Evolutionary conservation across 2,113 vertebrate genomes (phyloP).

Genomic region (Leuciscus idus): DNA sequence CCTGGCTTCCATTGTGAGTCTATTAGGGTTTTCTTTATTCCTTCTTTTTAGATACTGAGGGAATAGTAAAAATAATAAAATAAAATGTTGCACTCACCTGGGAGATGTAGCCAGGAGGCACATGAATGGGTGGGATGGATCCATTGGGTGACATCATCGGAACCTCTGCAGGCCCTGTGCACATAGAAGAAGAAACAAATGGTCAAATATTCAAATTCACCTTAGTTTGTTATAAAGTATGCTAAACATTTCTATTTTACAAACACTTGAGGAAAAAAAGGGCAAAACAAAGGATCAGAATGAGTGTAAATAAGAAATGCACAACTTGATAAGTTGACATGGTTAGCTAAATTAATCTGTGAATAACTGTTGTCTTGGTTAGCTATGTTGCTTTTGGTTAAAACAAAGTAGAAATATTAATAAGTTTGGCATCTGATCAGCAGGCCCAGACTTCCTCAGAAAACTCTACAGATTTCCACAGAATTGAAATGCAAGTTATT

Average conservation of each 20-base stretch:
- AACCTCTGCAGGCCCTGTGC: constrained; percentile 93
- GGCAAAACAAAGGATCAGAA: background rate
- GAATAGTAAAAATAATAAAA: background rate
- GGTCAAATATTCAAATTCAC: background rate
- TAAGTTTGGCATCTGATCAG: background rate
- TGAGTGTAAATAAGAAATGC: background rate
- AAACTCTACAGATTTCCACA: background rate
- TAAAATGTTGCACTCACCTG: constrained; percentile 78
- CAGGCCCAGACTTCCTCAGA: background rate
- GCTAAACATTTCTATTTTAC: background rate
- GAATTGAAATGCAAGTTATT: background rate
- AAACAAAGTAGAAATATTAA: background rate
- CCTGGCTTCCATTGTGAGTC: background rate
- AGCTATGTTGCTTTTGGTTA: background rate
- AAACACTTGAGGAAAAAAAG: background rate
- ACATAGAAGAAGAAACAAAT: constrained; percentile 14
- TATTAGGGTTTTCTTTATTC: background rate
- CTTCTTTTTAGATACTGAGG: too few species aligned
- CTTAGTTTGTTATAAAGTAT: background rate
- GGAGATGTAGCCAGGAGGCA: constrained; percentile 97
- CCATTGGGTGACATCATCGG: constrained; percentile 99
- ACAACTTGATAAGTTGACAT: background rate
- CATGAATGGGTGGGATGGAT: constrained; percentile 97
- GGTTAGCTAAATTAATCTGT: background rate
- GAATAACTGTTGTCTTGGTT: background rate